Evolutionary conservation across 2,113 vertebrate species (phyloP).

Genomic region (Gavialis gangeticus): DNA sequence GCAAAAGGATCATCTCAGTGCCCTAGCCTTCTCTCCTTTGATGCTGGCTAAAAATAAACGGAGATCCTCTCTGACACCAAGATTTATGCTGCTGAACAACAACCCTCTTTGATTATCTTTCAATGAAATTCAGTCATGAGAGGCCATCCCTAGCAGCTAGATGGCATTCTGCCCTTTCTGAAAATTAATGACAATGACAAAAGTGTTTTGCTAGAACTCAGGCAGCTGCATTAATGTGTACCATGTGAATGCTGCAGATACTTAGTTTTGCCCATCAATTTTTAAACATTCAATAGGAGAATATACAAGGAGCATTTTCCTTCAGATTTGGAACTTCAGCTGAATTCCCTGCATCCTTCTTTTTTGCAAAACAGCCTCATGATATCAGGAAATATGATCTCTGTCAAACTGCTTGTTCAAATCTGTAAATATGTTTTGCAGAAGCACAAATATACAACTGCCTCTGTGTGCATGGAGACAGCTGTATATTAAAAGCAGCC

Average conservation of each 20-base stretch:
- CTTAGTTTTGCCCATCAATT: not conserved
- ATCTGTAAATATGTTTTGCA: not conserved
- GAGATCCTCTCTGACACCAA: constrained; percentile 7
- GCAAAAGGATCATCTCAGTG: not conserved
- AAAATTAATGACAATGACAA: constrained; percentile 29
- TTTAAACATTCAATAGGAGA: not conserved
- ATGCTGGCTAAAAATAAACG: constrained; percentile 47
- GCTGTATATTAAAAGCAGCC: not conserved
- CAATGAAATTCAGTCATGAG: not conserved
- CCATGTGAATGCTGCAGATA: not conserved
- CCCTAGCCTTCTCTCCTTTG: not conserved
- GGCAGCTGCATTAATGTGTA: not conserved
- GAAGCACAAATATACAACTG: not conserved
- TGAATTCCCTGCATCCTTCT: not conserved
- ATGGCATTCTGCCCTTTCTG: constrained; percentile 14
- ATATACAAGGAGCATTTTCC: not conserved
- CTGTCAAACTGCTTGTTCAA: not conserved
- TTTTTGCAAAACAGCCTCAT: not conserved
- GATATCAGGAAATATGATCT: not conserved
- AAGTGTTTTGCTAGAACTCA: not conserved
- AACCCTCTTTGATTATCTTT: constrained; percentile 45
- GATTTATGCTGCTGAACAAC: constrained; percentile 19
- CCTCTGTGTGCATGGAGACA: not conserved
- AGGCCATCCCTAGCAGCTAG: not conserved
- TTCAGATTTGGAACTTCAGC: not conserved